A percentile compares a stretch with the other conserved stretches of the same genome.
phyloP scores from a whole-genome alignment of 2,113 vertebrate genomes.

The Lontra canadensis region DNA sequence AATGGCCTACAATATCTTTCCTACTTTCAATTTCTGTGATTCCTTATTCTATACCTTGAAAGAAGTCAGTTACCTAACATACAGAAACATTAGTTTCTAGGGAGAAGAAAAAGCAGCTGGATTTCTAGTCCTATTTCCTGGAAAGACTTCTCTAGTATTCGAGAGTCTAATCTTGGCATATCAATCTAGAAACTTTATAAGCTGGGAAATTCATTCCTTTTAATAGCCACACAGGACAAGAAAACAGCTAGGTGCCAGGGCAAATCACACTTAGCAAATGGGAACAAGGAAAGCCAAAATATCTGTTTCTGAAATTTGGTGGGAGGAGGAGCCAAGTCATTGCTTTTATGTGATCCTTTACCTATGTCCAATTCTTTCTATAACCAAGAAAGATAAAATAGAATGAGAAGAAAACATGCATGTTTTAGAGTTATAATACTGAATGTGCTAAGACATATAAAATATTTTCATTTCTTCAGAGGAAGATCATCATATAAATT shows the following conservation, averaged over 20 bases:
- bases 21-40: slow-evolving; percentile 10
- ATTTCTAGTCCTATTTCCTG: slow-evolving; percentile 39
- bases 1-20: neutral
- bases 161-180: slow-evolving; percentile 1
- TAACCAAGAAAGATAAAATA: slow-evolving; percentile 13
- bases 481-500: neutral
- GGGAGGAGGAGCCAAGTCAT: neutral
- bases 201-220: slow-evolving; percentile 22
- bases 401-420: slow-evolving; percentile 9
- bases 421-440: neutral
- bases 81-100: neutral
- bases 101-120: slow-evolving; percentile 23
- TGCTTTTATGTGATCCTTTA: neutral
- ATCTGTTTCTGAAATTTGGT: neutral
- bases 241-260: neutral
- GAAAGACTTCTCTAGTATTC: neutral
- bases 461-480: neutral
- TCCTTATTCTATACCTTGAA: neutral
- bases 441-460: neutral
- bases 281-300: neutral
- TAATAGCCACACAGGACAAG: neutral
- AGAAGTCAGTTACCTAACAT: neutral
- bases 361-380: neutral
- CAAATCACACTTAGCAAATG: neutral
- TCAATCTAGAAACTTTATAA: neutral